Evolutionary conservation across 2,888 invertebrate genomes (phyloP).

Genomic region (Mesorhabditis spiculigera): DNA sequence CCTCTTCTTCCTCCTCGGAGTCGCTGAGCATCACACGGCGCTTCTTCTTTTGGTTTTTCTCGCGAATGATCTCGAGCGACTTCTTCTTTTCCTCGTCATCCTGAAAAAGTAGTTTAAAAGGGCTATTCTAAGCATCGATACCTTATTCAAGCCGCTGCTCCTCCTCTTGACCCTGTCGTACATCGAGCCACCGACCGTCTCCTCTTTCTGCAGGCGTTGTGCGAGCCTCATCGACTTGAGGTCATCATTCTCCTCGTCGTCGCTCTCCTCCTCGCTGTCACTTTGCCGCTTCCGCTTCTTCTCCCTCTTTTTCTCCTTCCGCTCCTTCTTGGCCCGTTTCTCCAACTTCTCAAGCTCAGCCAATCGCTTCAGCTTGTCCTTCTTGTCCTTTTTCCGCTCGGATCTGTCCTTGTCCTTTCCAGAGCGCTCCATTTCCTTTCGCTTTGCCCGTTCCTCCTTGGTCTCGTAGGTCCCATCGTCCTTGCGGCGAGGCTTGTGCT

Average conservation of each 20-base stretch:
- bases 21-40: slow-evolving; percentile 7
- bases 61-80: slow-evolving; percentile 13
- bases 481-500: slow-evolving; percentile 13
- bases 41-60: slow-evolving; percentile 13
- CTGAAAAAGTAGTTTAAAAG: slow-evolving; percentile 4
- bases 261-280: slow-evolving; percentile 10
- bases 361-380: not conserved
- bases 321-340: slow-evolving; percentile 10
- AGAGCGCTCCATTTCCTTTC: slow-evolving; percentile 11
- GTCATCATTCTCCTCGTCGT: slow-evolving; percentile 11
- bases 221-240: not conserved
- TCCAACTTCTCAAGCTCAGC: slow-evolving; percentile 7
- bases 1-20: slow-evolving; percentile 10
- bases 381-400: not conserved
- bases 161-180: slow-evolving; percentile 29
- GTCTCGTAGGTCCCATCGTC: slow-evolving; percentile 18
- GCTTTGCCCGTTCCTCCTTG: slow-evolving; percentile 14
- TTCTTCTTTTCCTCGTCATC: slow-evolving; percentile 16
- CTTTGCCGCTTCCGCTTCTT: slow-evolving; percentile 8
- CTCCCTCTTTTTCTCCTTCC: slow-evolving; percentile 14
- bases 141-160: slow-evolving; percentile 16
- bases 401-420: not conserved
- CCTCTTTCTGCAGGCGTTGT: not conserved
- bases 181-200: slow-evolving; percentile 20
- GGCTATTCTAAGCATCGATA: not conserved